These are phyloP conservation scores for Abscondita cerata DNA, from an alignment of 2,888 invertebrate genomes.

Conservation along the genomic window DNA sequence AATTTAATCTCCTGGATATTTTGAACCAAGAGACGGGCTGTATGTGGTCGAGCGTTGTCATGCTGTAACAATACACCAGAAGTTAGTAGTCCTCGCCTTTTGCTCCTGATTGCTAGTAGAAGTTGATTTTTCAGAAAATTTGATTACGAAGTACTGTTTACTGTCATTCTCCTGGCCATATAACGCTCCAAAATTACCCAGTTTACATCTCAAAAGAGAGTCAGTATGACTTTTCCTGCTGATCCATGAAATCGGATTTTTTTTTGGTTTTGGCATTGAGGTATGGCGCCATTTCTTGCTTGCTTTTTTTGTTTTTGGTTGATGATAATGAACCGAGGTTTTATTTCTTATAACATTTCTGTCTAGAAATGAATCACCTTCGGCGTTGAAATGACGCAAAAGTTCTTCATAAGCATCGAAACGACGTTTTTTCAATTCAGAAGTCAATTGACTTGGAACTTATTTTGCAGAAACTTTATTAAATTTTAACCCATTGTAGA, in stretches of 20 bases:
- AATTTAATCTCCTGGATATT: too few species aligned
- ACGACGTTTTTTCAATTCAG: too few species aligned
- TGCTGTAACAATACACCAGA: too few species aligned
- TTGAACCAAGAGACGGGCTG: too few species aligned
- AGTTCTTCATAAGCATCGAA: not conserved
- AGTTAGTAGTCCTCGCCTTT: not conserved
- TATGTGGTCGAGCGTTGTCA: too few species aligned
- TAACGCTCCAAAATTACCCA: not conserved
- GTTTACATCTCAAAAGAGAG: constrained; percentile 3
- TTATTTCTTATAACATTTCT: too few species aligned
- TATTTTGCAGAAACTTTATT: too few species aligned
- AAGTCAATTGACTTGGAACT: too few species aligned
- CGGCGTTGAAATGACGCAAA: too few species aligned
- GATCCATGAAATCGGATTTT: not conserved
- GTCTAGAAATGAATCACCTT: too few species aligned
- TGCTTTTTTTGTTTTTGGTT: not conserved
- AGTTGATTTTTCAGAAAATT: constrained; percentile 1
- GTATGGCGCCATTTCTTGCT: not conserved
- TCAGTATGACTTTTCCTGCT: constrained; percentile 2
- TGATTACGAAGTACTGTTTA: not conserved
- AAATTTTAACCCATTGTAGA: not conserved
- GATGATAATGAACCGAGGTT: too few species aligned
- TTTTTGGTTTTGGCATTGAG: constrained; percentile 4
- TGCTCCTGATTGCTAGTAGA: not conserved
- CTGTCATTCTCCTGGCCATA: not conserved